Percentiles rank a stretch among this genome's conserved stretches.
Conservation (phyloP, 2,888 invertebrate genomes). For the Clitarchus hookeri region DNA sequence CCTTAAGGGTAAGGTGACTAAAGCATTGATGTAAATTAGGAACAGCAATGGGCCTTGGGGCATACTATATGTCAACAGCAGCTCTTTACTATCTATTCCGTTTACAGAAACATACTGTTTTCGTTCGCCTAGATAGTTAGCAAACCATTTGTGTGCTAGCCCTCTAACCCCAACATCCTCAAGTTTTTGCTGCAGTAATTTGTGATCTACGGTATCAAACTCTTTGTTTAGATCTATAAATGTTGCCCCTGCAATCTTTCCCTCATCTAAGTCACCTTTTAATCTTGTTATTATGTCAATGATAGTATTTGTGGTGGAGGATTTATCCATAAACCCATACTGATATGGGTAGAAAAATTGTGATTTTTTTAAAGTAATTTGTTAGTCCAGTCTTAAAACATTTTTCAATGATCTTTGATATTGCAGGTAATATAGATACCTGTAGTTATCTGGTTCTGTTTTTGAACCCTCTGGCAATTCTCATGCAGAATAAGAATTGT, state of each 20-base stretch:
- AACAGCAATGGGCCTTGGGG: background rate
- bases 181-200: background rate
- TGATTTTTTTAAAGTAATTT: background rate
- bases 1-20: background rate
- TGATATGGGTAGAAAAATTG: background rate
- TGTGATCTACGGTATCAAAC: background rate
- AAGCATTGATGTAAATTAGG: background rate
- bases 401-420: too few relatives aligned
- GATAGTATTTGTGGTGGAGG: background rate
- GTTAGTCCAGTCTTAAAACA: background rate
- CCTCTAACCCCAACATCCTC: background rate
- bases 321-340: background rate
- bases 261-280: background rate
- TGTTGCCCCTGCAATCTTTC: background rate
- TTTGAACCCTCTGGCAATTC: background rate
- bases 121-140: background rate
- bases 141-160: background rate
- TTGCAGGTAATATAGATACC: background rate
- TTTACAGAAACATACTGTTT: background rate
- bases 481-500: background rate
- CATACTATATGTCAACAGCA: background rate
- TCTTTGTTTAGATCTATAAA: background rate
- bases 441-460: background rate
- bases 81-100: background rate
- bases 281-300: background rate